Conservation (phyloP, 2,888 invertebrate genomes). For the Amiota mariae region DNA sequence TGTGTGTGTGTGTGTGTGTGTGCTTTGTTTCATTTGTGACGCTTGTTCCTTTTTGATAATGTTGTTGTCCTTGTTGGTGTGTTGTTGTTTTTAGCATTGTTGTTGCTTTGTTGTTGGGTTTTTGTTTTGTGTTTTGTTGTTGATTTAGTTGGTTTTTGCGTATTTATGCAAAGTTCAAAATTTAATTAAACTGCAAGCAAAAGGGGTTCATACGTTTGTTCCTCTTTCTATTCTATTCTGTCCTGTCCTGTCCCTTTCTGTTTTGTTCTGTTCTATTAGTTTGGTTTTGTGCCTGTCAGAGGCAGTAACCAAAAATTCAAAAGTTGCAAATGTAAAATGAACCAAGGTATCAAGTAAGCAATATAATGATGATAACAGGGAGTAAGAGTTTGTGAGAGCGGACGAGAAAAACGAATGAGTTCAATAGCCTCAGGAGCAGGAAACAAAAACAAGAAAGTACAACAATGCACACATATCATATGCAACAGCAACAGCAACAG, state of each 20-base stretch:
- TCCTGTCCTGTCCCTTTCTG: background rate
- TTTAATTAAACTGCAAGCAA: conserved; percentile 14
- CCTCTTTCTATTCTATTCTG: no score
- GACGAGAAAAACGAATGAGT: background rate
- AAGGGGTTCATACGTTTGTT: background rate
- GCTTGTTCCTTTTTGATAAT: no score
- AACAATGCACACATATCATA: background rate
- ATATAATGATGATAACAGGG: background rate
- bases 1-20: no score
- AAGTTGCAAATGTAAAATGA: no score
- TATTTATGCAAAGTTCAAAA: conserved; percentile 13
- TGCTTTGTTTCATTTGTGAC: no score
- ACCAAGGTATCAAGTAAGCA: background rate
- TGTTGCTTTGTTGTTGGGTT: no score
- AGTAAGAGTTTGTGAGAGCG: no score
- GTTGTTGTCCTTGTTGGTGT: no score
- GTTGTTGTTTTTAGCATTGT: no score
- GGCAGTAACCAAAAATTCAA: conserved; percentile 11
- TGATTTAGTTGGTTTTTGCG: background rate
- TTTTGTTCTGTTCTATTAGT: background rate
- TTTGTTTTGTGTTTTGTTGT: no score
- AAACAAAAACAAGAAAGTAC: conserved; percentile 4
- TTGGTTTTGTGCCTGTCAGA: background rate
- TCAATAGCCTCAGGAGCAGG: conserved; percentile 7
- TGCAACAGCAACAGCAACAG: background rate